These are phyloP conservation scores for Ophion slaviceki DNA, from an alignment of 2,888 invertebrate species.

Conservation along the genomic window DNA sequence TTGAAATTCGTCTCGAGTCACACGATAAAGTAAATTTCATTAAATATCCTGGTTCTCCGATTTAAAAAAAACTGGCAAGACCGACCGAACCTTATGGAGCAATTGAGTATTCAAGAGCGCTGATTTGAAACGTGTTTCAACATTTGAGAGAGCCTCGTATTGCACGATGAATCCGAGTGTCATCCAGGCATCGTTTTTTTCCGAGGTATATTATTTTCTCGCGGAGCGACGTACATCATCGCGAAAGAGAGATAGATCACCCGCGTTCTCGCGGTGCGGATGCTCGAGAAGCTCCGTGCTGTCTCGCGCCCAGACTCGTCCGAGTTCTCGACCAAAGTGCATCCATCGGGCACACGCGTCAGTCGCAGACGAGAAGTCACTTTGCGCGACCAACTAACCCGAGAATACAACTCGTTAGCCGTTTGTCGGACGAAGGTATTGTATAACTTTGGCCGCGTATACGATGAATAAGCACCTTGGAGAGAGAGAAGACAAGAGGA, in stretches of 20 bases:
- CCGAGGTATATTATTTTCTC: slow-evolving; percentile 47
- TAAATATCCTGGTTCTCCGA: no score
- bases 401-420: slow-evolving; percentile 56
- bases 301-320: slow-evolving; percentile 14
- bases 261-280: slow-evolving; percentile 20
- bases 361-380: slow-evolving; percentile 45
- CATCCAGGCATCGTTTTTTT: slow-evolving; percentile 41
- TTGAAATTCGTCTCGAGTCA: no score
- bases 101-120: slow-evolving; percentile 8
- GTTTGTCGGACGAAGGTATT: slow-evolving; percentile 31
- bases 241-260: slow-evolving; percentile 3
- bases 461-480: not conserved
- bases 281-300: slow-evolving; percentile 4
- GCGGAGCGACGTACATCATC: slow-evolving; percentile 51
- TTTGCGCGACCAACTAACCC: slow-evolving; percentile 54
- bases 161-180: slow-evolving; percentile 32
- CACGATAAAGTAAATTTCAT: no score
- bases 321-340: slow-evolving; percentile 45
- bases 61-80: no score
- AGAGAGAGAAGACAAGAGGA: not conserved
- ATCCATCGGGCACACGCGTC: slow-evolving; percentile 49
- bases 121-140: slow-evolving; percentile 4
- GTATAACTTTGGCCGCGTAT: slow-evolving; percentile 21
- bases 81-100: not conserved
- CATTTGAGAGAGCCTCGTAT: slow-evolving; percentile 36